A percentile compares a stretch with the other conserved stretches of the same genome.
Evolutionary conservation across 2,888 invertebrate species (phyloP).

Genomic region (Calameuta idolon): DNA sequence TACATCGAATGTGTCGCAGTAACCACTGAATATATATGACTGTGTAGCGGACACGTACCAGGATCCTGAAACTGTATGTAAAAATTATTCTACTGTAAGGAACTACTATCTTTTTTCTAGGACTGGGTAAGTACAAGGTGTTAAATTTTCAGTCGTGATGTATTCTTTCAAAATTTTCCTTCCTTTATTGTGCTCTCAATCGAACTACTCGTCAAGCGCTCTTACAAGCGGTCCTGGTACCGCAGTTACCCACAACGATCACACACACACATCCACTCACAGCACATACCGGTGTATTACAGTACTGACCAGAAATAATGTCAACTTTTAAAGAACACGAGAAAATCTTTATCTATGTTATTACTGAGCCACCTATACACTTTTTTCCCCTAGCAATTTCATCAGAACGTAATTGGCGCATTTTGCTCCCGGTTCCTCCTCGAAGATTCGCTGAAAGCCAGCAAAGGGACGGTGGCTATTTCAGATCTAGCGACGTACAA

Average conservation of each 20-base stretch:
- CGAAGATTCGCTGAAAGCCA: neutral
- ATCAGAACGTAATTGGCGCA: neutral
- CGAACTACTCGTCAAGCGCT: too few relatives aligned
- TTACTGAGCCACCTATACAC: neutral
- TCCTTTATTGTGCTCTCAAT: too few relatives aligned
- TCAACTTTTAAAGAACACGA: neutral
- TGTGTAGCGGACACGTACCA: neutral
- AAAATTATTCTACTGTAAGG: neutral
- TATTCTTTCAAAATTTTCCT: too few relatives aligned
- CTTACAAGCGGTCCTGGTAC: too few relatives aligned
- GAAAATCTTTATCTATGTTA: neutral
- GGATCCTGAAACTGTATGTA: neutral
- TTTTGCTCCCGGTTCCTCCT: neutral
- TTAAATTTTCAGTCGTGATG: too few relatives aligned
- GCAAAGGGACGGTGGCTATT: neutral
- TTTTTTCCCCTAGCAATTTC: neutral
- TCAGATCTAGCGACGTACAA: constrained; percentile 5
- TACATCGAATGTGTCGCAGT: neutral
- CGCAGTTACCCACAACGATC: too few relatives aligned
- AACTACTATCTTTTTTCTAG: too few relatives aligned
- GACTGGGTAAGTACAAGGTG: too few relatives aligned
- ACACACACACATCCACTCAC: too few relatives aligned
- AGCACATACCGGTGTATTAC: too few relatives aligned
- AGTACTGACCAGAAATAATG: neutral
- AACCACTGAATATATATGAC: neutral